phyloP scores from a whole-genome alignment of 2,797 vertebrate species.

The Cyprinodon diabolis region DNA sequence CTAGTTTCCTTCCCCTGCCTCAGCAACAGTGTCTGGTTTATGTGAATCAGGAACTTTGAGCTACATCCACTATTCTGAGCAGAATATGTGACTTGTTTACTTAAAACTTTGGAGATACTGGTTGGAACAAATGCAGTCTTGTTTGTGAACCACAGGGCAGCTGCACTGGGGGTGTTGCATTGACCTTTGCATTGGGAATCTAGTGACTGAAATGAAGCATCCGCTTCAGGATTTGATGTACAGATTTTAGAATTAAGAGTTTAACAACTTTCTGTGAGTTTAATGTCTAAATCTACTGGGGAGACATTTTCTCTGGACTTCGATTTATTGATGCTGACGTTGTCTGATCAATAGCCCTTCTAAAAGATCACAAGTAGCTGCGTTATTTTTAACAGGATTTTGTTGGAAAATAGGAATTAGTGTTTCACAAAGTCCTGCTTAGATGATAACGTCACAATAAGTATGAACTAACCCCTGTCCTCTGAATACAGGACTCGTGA shows the following conservation, averaged over 20 bases:
- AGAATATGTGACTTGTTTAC: conserved; percentile 3
- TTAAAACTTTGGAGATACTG: background rate
- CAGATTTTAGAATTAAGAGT: conserved; percentile 16
- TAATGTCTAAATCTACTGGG: conserved; percentile 36
- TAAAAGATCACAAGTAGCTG: conserved; percentile 18
- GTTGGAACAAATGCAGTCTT: conserved; percentile 25
- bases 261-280: conserved; percentile 51
- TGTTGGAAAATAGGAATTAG: conserved; percentile 32
- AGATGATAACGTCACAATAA: conserved; percentile 4
- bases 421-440: conserved; percentile 6
- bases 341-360: conserved; percentile 25
- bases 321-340: conserved; percentile 50
- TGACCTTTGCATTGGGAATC: conserved; percentile 4
- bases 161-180: conserved; percentile 18
- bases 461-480: background rate
- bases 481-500: background rate
- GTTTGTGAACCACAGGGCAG: conserved; percentile 34
- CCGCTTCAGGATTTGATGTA: background rate
- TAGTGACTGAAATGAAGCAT: background rate
- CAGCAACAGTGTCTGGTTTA: background rate
- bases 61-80: background rate
- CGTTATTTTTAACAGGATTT: conserved; percentile 55
- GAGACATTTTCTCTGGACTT: conserved; percentile 38
- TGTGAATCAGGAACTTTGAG: background rate
- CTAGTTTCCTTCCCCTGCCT: background rate